Base-by-base conservation (phyloP, 2,888 invertebrate genomes). In the Chrysolina americana region DNA sequence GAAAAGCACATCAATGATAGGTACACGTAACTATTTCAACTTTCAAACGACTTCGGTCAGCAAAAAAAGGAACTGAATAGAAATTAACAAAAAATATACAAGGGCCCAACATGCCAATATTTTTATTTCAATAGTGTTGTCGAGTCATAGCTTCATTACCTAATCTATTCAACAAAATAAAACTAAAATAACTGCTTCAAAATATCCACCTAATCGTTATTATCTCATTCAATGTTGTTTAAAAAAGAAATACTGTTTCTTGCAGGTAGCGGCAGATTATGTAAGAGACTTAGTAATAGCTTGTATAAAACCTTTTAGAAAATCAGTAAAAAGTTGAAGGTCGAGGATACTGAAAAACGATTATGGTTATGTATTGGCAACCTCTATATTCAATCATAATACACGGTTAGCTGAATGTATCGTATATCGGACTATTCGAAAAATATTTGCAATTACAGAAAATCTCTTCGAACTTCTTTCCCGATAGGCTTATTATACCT, bases 311-410 rank as follows among this genome's bases (percentile, higher is more conserved):
- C 53, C 11, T 11, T 0, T 3, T 4, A 53, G 11, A 9, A 53
- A 53, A 19, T 0, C 19, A 53, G 11, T 15, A 53, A 53, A 19
- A 10, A 11, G 5, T 11, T 3, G 21, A 53, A 53, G 19, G 53
- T 53, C 53, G 53, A 53, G 21, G 23, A 19, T 48, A 48, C 17
- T 53, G 21, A 53, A 21, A 53, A 53, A 13, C 53, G 21, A 53
- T 5, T 2, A 1, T 53, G 21, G 53, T 53, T 21, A 53, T 53
- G 19, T 21, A 13, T 1, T 53, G 4, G 15, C 47, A n/a, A 9
- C 17, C 9, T 48, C 2, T 48, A 28, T 5, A 28, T 28, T 28
- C 28, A 28, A 28, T 28, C 28, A 28, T 5, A 28, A 28, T 28
- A 28, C 28, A 28, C 5, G 28, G 5, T 28, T 28, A 28, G 5